Conservation (phyloP, 1,140 invertebrate genomes). For the Andrena cerasifolii region DNA sequence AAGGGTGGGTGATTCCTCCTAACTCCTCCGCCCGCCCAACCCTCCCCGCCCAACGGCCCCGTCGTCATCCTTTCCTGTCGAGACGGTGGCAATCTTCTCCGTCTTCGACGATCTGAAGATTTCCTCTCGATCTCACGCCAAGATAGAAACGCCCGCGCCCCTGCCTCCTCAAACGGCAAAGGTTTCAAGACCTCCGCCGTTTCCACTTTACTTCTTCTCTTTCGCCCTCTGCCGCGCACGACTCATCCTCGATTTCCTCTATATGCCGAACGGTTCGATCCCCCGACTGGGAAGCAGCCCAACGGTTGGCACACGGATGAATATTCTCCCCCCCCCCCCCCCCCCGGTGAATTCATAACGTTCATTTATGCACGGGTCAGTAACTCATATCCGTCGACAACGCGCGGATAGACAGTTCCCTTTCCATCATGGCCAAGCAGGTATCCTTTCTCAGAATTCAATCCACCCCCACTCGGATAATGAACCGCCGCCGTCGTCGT, state of each 20-base stretch:
- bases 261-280: slow-evolving; percentile 51
- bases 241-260: slow-evolving; percentile 66
- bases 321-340: slow-evolving; percentile 56
- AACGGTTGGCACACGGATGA: slow-evolving; percentile 44
- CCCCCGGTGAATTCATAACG: slow-evolving; percentile 65
- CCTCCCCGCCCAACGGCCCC: too few species aligned
- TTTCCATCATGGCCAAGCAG: neutral
- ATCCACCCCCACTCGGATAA: slow-evolving; percentile 21
- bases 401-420: neutral
- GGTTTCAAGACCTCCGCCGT: slow-evolving; percentile 24
- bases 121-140: slow-evolving; percentile 60
- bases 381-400: slow-evolving; percentile 61
- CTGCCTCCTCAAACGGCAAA: neutral
- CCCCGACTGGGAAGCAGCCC: slow-evolving; percentile 28
- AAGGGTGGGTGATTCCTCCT: slow-evolving; percentile 1
- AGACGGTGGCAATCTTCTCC: slow-evolving; percentile 60
- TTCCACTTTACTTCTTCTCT: slow-evolving; percentile 47
- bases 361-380: slow-evolving; percentile 69
- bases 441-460: slow-evolving; percentile 13
- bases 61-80: slow-evolving; percentile 41
- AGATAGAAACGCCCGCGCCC: slow-evolving; percentile 57
- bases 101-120: slow-evolving; percentile 63
- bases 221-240: slow-evolving; percentile 23
- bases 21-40: neutral
- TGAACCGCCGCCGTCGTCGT: slow-evolving; percentile 7